phyloP scores from a whole-genome alignment of 2,113 vertebrate genomes.

The Heterochromis multidens region DNA sequence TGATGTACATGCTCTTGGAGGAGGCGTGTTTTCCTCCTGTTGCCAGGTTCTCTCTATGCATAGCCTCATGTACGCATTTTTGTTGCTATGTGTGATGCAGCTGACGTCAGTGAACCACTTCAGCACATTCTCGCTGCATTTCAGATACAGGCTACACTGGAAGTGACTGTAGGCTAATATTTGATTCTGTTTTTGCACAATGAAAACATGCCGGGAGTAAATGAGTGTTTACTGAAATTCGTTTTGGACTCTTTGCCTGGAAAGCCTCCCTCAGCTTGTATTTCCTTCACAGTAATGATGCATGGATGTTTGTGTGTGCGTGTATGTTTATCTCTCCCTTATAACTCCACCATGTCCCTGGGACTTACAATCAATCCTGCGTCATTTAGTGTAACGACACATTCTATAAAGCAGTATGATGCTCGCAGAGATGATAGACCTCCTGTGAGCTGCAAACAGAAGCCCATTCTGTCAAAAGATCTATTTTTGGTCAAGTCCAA shows the following conservation, averaged over 20 bases:
- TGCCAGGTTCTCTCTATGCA: neutral
- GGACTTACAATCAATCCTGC: conserved; percentile 13
- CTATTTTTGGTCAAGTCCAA: neutral
- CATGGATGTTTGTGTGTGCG: neutral
- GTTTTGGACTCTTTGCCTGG: neutral
- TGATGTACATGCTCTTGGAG: neutral
- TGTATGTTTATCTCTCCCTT: neutral
- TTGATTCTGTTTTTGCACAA: neutral
- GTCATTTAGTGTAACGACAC: neutral
- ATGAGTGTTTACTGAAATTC: neutral
- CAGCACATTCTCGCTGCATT: neutral
- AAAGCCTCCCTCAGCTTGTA: neutral
- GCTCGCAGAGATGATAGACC: neutral
- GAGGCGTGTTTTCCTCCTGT: neutral
- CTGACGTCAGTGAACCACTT: neutral
- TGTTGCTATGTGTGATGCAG: neutral
- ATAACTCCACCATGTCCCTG: conserved; percentile 2
- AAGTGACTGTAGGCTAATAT: neutral
- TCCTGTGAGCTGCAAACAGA: neutral
- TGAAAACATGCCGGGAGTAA: neutral
- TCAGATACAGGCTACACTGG: neutral
- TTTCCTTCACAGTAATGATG: neutral
- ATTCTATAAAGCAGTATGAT: conserved; percentile 19
- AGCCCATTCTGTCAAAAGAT: neutral
- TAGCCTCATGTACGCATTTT: neutral